Percentiles rank a stretch among this genome's conserved stretches.
phyloP scores from a whole-genome alignment of 2,113 vertebrate genomes.

The Sinocyclocheilus maitianheensis region DNA sequence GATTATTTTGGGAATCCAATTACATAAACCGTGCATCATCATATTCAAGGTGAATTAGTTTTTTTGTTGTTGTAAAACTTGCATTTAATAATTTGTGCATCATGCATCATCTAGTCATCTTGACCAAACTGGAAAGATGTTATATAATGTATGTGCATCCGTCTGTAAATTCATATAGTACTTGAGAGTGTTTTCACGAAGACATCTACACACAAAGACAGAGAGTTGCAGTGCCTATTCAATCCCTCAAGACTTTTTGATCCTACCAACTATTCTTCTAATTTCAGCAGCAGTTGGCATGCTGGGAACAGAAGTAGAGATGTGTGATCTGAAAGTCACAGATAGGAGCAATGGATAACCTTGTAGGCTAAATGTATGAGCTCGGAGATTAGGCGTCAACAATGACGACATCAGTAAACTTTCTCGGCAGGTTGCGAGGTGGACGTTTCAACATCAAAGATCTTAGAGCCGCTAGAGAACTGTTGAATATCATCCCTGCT shows the following conservation, averaged over 20 bases:
- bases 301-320: not conserved
- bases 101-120: too few species aligned
- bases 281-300: not conserved
- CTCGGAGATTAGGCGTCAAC: not conserved
- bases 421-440: not conserved
- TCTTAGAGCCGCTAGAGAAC: not conserved
- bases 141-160: too few species aligned
- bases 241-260: not conserved
- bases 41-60: too few species aligned
- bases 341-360: not conserved
- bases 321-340: not conserved
- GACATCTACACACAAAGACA: not conserved
- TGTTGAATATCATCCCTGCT: not conserved
- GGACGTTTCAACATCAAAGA: not conserved
- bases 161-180: too few species aligned
- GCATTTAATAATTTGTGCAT: too few species aligned
- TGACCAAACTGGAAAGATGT: too few species aligned
- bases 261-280: not conserved
- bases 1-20: too few species aligned
- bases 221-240: not conserved
- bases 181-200: not conserved
- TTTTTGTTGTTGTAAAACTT: too few species aligned
- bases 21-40: too few species aligned
- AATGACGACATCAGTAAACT: not conserved
- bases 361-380: not conserved